Evolutionary conservation across 2,888 invertebrate species (phyloP), one percentile per base, ranked within the genome.

Genomic region (Eulithis testata): DNA sequence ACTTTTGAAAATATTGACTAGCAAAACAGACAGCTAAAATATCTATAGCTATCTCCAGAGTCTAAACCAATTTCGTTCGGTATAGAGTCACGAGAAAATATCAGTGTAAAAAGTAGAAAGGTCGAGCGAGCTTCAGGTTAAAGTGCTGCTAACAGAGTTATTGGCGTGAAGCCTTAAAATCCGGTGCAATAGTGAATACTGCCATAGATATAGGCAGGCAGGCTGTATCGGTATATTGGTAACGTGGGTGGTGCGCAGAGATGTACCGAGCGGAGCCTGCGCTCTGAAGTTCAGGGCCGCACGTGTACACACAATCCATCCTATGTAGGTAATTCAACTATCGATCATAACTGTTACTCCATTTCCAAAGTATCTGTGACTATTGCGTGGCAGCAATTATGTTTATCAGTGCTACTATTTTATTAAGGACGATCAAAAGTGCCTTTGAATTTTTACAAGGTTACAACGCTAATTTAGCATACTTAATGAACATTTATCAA

Each of bases 211-310:
- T 45, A 51, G 31, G 44, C 5, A 5, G 50, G 51, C 2, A 9
- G 55, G 11, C 37, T 8, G 40, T 64, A 59, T 54, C 8, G 40
- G 45, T 57, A n/a, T 62, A 51, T 6, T 60, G 45, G 37, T 62
- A 50, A 40, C 36, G 65, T 65, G 62, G 68, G 62, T 60, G 65
- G 43, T 63, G 65, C 53, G 65, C 57, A 50, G 60, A 65, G 59
- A 43, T 65, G 62, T 56, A 65, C 61, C 44, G 50, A 62, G 45
- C 40, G 55, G 68, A 69, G 68, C 58, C 68, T 69, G 66, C 68
- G 68, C 66, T 63, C 64, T 70, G 68, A 72, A 70, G 70, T 70
- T 70, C 70, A 72, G 62, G 68, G 70, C 59, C 66, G 62, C 60
- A 69, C 69, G 61, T 58, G 49, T 36, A 59, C 47, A 52, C 45